phyloP scores from a whole-genome alignment of 2,888 invertebrate genomes.

The Brachyptera putata region DNA sequence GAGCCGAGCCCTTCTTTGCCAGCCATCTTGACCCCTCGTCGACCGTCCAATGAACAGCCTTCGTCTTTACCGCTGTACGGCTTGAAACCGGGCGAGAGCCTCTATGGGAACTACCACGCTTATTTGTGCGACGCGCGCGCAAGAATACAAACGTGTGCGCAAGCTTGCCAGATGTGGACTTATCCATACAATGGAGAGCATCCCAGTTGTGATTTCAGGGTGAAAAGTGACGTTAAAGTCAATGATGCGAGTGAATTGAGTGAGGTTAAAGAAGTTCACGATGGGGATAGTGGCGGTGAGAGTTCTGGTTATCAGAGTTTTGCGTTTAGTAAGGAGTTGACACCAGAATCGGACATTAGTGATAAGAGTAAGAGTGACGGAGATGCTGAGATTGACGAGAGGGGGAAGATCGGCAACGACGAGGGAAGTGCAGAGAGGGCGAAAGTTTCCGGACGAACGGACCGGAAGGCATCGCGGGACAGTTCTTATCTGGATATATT shows the following conservation, averaged over 20 bases:
- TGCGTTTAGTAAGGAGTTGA: slow-evolving; percentile 43
- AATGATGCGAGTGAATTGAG: not conserved
- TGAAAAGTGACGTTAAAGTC: not conserved
- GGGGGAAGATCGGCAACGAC: not conserved
- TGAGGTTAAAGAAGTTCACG: not conserved
- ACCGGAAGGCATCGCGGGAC: slow-evolving; percentile 17
- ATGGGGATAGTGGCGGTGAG: slow-evolving; percentile 60
- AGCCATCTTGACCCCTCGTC: slow-evolving; percentile 24
- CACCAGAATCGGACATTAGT: not conserved
- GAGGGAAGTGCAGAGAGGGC: slow-evolving; percentile 14
- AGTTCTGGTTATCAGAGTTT: slow-evolving; percentile 77
- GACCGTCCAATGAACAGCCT: slow-evolving; percentile 25
- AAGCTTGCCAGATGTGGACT: slow-evolving; percentile 74
- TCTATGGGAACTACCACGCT: slow-evolving; percentile 77
- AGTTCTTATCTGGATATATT: slow-evolving; percentile 38
- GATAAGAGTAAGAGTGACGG: not conserved
- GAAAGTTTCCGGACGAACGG: not conserved
- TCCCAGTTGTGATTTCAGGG: slow-evolving; percentile 40
- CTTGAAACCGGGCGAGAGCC: slow-evolving; percentile 49
- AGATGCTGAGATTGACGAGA: not conserved
- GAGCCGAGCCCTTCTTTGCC: slow-evolving; percentile 31
- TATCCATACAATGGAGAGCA: slow-evolving; percentile 68
- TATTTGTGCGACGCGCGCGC: slow-evolving; percentile 81
- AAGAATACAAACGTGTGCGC: slow-evolving; percentile 49
- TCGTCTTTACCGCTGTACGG: slow-evolving; percentile 29